A percentile compares a stretch with the other conserved stretches of the same genome.
Conservation (phyloP, 2,888 invertebrate species). For the Uropetala carovei region DNA sequence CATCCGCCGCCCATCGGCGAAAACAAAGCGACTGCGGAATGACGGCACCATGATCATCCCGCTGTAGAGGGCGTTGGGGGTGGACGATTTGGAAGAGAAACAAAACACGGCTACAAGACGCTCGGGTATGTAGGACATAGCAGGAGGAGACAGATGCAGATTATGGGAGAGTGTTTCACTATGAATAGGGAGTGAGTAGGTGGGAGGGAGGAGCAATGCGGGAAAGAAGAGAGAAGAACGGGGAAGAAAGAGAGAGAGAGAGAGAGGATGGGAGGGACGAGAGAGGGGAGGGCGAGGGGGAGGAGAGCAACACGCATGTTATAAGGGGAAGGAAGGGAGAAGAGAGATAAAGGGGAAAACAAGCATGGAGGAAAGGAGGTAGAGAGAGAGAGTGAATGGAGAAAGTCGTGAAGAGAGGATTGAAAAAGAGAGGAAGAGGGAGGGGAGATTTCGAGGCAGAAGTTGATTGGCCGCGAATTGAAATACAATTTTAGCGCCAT, state of each 20-base stretch:
- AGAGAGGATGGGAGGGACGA: neutral
- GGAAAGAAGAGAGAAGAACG: neutral
- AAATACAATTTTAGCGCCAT: no score
- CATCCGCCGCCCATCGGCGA: neutral
- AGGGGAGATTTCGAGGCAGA: no score
- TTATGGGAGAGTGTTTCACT: slow-evolving; percentile 1
- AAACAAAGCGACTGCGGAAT: slow-evolving; percentile 6
- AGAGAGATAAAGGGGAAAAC: neutral
- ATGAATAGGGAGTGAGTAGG: neutral
- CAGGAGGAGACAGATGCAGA: neutral
- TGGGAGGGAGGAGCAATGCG: neutral
- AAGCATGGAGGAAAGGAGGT: neutral
- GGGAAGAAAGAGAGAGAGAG: neutral
- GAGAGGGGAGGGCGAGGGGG: neutral
- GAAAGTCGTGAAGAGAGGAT: neutral
- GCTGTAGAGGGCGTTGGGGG: neutral
- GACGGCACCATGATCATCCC: slow-evolving; percentile 1
- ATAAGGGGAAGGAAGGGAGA: neutral
- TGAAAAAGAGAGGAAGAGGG: neutral
- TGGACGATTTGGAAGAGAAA: neutral
- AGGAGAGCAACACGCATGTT: neutral
- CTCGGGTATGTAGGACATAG: neutral
- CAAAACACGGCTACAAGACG: neutral
- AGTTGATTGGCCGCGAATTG: no score
- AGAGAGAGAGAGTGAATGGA: neutral